phyloP scores from a whole-genome alignment of 2,888 invertebrate species.

The Erebia ligea region DNA sequence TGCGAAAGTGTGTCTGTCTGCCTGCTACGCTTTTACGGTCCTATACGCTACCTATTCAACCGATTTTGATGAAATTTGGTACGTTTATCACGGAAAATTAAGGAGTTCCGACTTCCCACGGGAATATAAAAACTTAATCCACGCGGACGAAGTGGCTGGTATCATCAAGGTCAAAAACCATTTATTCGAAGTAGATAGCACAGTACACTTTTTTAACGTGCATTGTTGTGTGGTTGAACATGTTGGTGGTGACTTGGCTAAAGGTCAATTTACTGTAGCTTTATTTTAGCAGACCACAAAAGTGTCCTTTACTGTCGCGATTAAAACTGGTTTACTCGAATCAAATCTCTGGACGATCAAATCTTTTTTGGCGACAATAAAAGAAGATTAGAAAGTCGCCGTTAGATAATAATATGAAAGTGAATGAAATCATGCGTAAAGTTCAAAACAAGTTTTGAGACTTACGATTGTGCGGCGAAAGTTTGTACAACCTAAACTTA shows the following conservation, averaged over 20 bases:
- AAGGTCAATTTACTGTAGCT: conserved; percentile 65
- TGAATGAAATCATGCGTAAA: conserved; percentile 51
- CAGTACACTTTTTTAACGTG: too few relatives aligned
- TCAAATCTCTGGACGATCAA: conserved; percentile 43
- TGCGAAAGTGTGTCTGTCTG: too few relatives aligned
- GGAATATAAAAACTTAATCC: too few relatives aligned
- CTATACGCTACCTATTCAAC: too few relatives aligned
- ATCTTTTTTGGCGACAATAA: conserved; percentile 52
- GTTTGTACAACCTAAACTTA: conserved; percentile 53
- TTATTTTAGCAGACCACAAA: conserved; percentile 64
- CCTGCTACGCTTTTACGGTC: too few relatives aligned
- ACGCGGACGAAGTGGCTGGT: too few relatives aligned
- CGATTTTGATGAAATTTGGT: too few relatives aligned
- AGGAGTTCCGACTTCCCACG: too few relatives aligned
- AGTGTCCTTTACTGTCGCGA: conserved; percentile 59
- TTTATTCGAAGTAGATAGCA: too few relatives aligned
- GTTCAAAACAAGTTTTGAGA: conserved; percentile 63
- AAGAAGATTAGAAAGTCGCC: conserved; percentile 60
- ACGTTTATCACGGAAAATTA: too few relatives aligned
- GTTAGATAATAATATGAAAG: conserved; percentile 46
- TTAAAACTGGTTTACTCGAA: conserved; percentile 53
- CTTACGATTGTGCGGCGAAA: conserved; percentile 60
- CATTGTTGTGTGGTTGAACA: too few relatives aligned
- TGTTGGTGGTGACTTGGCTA: conserved; percentile 26
- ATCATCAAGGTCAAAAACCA: too few relatives aligned